A percentile compares a stretch with the other conserved stretches of the same genome.
phyloP scores from a whole-genome alignment of 2,888 invertebrate species.

The Heliconius erato region DNA sequence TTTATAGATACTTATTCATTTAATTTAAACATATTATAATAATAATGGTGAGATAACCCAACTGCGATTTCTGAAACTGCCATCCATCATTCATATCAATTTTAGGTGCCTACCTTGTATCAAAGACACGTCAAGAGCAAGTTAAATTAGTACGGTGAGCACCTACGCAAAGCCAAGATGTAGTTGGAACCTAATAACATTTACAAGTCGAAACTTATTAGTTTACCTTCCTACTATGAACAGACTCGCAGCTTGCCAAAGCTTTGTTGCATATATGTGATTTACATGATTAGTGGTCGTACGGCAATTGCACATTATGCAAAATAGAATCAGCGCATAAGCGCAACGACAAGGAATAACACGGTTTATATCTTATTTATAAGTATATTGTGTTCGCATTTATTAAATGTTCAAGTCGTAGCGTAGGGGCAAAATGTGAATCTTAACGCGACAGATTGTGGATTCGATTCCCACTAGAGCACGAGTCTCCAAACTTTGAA shows the following conservation, averaged over 20 bases:
- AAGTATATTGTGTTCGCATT: background rate
- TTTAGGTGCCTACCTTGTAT: background rate
- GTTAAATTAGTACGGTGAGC: slow-evolving; percentile 1
- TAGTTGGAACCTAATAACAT: background rate
- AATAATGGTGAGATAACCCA: too few species aligned
- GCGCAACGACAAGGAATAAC: background rate
- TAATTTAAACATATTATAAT: too few species aligned
- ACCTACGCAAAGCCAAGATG: background rate
- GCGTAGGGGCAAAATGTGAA: too few species aligned
- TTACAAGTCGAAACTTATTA: background rate
- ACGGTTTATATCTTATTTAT: background rate
- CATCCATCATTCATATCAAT: background rate
- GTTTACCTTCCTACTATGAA: slow-evolving; percentile 12
- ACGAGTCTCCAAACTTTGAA: too few species aligned
- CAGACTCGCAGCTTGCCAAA: slow-evolving; percentile 21
- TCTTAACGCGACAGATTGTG: too few species aligned
- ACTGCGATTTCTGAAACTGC: background rate
- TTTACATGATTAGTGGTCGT: slow-evolving; percentile 31
- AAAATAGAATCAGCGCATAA: slow-evolving; percentile 17
- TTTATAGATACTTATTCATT: too few species aligned
- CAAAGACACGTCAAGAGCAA: slow-evolving; percentile 11
- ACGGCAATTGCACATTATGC: slow-evolving; percentile 31
- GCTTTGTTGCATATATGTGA: slow-evolving; percentile 20
- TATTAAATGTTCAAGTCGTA: background rate
- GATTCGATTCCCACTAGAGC: too few species aligned